Conservation (phyloP, 1,140 invertebrate genomes). For the Neuroterus valhalla region DNA sequence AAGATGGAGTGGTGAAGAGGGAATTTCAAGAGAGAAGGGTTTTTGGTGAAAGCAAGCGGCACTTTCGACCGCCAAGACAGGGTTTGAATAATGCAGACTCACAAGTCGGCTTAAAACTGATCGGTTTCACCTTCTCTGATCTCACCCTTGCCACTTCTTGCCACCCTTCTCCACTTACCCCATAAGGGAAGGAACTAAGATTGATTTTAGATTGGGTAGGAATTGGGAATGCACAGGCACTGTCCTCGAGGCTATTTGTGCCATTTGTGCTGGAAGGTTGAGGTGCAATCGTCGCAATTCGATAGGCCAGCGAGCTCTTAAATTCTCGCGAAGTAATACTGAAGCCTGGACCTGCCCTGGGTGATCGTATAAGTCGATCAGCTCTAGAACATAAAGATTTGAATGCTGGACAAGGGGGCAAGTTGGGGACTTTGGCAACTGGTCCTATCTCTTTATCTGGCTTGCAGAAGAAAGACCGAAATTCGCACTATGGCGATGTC, state of each 20-base stretch:
- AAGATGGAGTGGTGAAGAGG: slow-evolving; percentile 35
- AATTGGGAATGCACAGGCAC: slow-evolving; percentile 67
- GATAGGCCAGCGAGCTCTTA: not conserved
- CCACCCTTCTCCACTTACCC: slow-evolving; percentile 46
- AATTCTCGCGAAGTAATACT: slow-evolving; percentile 2
- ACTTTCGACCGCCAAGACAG: slow-evolving; percentile 52
- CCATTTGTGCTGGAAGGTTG: not conserved
- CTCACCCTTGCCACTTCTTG: slow-evolving; percentile 45
- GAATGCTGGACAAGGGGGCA: not conserved
- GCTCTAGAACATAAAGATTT: not conserved
- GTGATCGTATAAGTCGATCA: not conserved
- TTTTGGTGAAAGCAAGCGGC: slow-evolving; percentile 41
- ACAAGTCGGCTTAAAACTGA: slow-evolving; percentile 72
- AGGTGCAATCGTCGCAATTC: not conserved
- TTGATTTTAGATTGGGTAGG: slow-evolving; percentile 73
- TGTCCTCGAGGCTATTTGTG: slow-evolving; percentile 42
- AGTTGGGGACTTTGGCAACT: not conserved
- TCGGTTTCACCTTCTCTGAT: slow-evolving; percentile 56
- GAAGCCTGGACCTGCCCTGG: not conserved
- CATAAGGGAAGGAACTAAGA: slow-evolving; percentile 70
- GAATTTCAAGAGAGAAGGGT: slow-evolving; percentile 46
- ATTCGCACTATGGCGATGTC: too few relatives aligned
- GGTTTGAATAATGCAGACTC: slow-evolving; percentile 74
- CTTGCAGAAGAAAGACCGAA: too few relatives aligned
- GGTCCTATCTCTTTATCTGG: too few relatives aligned